Evolutionary conservation across 1,140 invertebrate genomes (phyloP).

Genomic region (Brachionus rubens): DNA sequence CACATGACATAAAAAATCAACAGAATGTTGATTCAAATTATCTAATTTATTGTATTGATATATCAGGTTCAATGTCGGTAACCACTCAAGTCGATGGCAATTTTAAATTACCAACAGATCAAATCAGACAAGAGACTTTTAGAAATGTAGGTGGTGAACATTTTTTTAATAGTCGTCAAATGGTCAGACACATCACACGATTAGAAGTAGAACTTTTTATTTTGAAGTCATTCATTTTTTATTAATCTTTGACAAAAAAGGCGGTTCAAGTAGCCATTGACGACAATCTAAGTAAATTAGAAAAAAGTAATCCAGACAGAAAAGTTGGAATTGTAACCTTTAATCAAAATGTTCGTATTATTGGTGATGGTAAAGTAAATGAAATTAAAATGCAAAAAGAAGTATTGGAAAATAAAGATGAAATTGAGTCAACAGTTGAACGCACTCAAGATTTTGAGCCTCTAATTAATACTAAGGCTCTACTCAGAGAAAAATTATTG

Average conservation of each 20-base stretch:
- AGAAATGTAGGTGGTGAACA: conserved; percentile 48
- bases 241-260: conserved; percentile 54
- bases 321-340: conserved; percentile 55
- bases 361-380: background rate
- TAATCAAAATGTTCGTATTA: conserved; percentile 53
- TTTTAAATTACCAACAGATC: conserved; percentile 53
- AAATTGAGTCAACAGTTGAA: conserved; percentile 49
- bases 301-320: conserved; percentile 52
- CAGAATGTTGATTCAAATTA: conserved; percentile 52
- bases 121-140: conserved; percentile 50
- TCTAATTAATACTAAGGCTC: conserved; percentile 49
- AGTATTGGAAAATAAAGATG: conserved; percentile 50
- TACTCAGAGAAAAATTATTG: background rate
- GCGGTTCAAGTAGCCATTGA: conserved; percentile 58
- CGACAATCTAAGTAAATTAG: conserved; percentile 55
- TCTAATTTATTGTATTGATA: conserved; percentile 57
- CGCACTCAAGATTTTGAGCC: conserved; percentile 52
- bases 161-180: conserved; percentile 49
- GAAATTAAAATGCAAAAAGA: background rate
- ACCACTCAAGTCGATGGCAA: conserved; percentile 52
- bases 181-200: conserved; percentile 51
- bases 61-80: conserved; percentile 58
- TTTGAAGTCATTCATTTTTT: conserved; percentile 55
- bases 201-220: too few relatives aligned
- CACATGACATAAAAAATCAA: conserved; percentile 50